Base-by-base conservation (phyloP, 2,888 invertebrate species). In the Orthosia gracilis region DNA sequence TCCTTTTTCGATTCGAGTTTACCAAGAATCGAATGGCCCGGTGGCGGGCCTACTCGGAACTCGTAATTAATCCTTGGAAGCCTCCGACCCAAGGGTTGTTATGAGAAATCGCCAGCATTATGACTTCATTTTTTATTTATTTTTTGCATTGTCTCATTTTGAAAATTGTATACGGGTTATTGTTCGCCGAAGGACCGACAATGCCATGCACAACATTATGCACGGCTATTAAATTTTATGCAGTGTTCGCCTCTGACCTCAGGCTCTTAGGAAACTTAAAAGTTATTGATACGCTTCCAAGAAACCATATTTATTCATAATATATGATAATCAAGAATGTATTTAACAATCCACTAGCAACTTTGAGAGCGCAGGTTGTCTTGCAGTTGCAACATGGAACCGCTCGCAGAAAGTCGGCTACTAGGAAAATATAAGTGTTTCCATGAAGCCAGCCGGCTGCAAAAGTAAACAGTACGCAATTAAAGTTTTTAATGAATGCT, bases 21-120 rank as follows among this genome's bases (percentile, higher is more conserved):
- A 96, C 96, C 91, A 87, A 95, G 96, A 96, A 96, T 92, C 94
- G 94, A 94, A 95, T 94, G 95, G 94, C 94, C 95, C 94, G 95
- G 95, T 95, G 96, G 95, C 95, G 94, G 94, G 87, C 92, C 94
- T 96, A 96, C 96, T 95, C 94, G 94, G 96, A 96, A 96, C 95
- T 92, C 95, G 93, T 96, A 96, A 96, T 96, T 96, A 96, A 96
- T 96, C 96, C 96, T 94, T 94, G 94, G 96, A 96, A 96, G 95
- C 96, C 96, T 96, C 92, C 95, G 87, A 94, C 92, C 93, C 93
- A 90, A 95, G 94, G 96, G 95, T 94, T 94, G 95, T 94, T 95
- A 93, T 94, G 93, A 95, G 95, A 95, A 95, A 95, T 94, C 94
- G 92, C 93, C 91, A 91, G 89, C 91, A 91, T 94, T 94, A 94